Evolutionary conservation across 2,797 vertebrate genomes (phyloP), one percentile per base, ranked within the genome.

Genomic region (Gambusia yucatana): DNA sequence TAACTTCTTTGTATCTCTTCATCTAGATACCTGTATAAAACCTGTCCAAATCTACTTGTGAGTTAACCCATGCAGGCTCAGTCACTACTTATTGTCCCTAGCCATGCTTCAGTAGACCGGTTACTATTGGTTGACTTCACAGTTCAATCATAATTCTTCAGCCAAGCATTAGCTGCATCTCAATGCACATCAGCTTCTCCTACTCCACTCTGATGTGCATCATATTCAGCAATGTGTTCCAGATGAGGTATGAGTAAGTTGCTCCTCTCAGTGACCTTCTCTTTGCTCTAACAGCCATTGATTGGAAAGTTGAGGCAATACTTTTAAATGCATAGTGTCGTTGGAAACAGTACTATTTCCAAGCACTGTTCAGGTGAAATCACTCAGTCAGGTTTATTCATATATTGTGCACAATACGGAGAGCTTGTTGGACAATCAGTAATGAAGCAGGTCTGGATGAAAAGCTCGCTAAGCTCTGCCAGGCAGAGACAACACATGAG

Each of bases 21-120:
- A 25, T 55, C 46, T n/a, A 25, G 67, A 76, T 77, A 78, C 78
- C 78, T 6, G 4, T 82, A 47, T 81, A 77, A 63, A 74, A 39
- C 36, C 16, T 33, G 22, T 41, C 33, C 28, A 30, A 61, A 55
- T 43, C 22, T 22, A 39, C 33, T 43, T n/a, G 33, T 20, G 9
- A 25, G 39, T 25, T 13, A 43, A 67, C 39, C 22, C 63, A 13
- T 63, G 39, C 9, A 39, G 63, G 20, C 10, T 39, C 36, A 25
- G 20, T 3, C 39, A 20, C 39, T 43, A 5, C 63, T 67, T 22
- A 69, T 69, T 39, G 36, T 41, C 20, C 10, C 22, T 5, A 25
- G 22, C 4, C 65, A 43, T 41, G 22, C 65, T 25, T 43, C 10
- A 39, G 63, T 67, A 69, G 16, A 67, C 36, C 22, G 2, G 8